Conservation (phyloP, 2,888 invertebrate species). For the Agrilus mali region DNA sequence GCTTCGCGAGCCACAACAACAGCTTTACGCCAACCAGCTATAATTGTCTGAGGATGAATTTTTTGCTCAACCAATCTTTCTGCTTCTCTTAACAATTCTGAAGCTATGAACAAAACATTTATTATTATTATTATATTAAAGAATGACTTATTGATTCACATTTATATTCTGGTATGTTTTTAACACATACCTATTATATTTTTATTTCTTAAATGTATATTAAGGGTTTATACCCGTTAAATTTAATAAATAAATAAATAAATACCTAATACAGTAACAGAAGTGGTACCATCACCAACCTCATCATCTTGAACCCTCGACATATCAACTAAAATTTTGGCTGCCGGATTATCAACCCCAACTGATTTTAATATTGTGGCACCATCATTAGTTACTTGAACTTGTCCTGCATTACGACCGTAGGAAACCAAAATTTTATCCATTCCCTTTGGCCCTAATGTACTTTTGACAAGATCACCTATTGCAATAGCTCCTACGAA, state of each 20-base stretch:
- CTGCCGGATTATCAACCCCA: constrained; percentile 97
- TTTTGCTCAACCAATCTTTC: constrained; percentile 88
- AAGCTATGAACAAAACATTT: constrained; percentile 43
- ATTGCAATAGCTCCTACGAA: constrained; percentile 98
- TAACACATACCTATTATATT: constrained; percentile 39
- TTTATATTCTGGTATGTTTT: neutral
- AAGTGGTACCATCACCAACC: constrained; percentile 99
- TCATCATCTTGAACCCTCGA: constrained; percentile 98
- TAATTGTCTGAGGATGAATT: constrained; percentile 96
- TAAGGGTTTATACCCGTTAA: no score
- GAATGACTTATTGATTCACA: neutral
- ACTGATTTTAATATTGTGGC: constrained; percentile 94
- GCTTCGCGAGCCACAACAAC: constrained; percentile 74
- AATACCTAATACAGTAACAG: constrained; percentile 88
- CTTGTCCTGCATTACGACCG: constrained; percentile 68
- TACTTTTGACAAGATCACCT: constrained; percentile 96
- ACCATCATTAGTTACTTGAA: constrained; percentile 98
- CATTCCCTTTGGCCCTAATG: constrained; percentile 99
- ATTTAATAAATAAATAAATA: no score
- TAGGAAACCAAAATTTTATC: constrained; percentile 76
- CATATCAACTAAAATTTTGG: constrained; percentile 98
- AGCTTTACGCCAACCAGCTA: constrained; percentile 89
- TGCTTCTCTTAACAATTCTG: constrained; percentile 89
- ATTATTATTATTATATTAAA: neutral
- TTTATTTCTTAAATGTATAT: no score